Conservation (phyloP, 2,888 invertebrate species). For the Brassicogethes aeneus region DNA sequence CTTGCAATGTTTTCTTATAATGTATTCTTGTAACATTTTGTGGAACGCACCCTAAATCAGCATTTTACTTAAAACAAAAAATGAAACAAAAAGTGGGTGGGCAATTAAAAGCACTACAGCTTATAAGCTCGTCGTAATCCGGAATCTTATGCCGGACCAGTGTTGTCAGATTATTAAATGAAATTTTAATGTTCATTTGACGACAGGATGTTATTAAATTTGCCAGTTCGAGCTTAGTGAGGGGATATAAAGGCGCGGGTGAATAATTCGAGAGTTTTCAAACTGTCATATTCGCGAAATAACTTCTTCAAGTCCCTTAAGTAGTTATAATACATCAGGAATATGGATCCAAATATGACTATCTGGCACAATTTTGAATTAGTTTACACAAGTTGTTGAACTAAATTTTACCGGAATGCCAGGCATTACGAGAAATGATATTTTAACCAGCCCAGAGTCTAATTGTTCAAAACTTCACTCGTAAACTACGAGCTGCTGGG, state of each 20-base stretch:
- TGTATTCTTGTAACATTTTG: too few species aligned
- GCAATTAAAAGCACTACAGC: too few species aligned
- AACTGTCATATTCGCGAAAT: neutral
- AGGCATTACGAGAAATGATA: neutral
- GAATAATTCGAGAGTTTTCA: neutral
- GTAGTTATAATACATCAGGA: conserved; percentile 1
- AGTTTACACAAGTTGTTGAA: neutral
- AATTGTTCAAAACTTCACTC: neutral
- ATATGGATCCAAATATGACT: neutral
- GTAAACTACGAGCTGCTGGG: too few species aligned
- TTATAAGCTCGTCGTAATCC: too few species aligned
- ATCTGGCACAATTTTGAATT: neutral
- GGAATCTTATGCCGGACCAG: too few species aligned
- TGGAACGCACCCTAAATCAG: too few species aligned
- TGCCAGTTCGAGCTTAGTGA: neutral
- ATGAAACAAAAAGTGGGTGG: too few species aligned
- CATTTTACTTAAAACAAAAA: too few species aligned
- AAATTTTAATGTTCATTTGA: neutral
- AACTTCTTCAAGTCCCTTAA: neutral
- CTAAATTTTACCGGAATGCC: neutral
- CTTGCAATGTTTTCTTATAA: too few species aligned
- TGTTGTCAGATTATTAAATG: too few species aligned
- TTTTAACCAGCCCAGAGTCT: neutral
- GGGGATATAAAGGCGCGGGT: neutral
- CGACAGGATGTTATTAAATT: neutral